Conservation (phyloP, 2,797 vertebrate species). For the Helostoma temminkii region DNA sequence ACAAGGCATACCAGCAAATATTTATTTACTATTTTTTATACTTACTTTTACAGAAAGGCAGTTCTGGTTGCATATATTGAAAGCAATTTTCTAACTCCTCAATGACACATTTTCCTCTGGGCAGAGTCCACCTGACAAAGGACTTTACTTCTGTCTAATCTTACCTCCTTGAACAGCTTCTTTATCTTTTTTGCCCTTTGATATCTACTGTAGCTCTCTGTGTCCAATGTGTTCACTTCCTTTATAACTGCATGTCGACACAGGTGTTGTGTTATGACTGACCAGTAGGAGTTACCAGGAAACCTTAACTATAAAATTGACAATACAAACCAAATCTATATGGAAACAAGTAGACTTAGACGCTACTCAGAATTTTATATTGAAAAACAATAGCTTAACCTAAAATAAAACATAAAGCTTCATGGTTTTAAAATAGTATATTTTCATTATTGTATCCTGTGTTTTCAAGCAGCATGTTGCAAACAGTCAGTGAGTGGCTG, state of each 20-base stretch:
- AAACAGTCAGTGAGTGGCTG: conserved; percentile 87
- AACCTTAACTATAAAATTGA: background rate
- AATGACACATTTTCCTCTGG: conserved; percentile 47
- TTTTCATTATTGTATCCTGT: background rate
- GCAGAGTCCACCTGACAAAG: conserved; percentile 65
- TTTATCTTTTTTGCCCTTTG: conserved; percentile 74
- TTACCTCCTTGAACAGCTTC: conserved; percentile 32
- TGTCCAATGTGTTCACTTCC: background rate
- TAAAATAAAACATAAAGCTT: too few species aligned
- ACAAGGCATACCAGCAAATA: background rate
- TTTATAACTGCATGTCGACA: background rate
- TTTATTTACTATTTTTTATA: background rate
- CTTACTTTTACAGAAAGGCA: background rate
- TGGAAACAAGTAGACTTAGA: background rate
- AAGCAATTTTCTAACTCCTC: background rate
- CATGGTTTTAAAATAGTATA: too few species aligned
- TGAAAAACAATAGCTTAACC: too few species aligned
- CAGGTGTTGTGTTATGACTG: background rate
- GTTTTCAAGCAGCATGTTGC: conserved; percentile 85
- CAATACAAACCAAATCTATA: background rate
- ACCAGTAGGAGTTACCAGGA: background rate
- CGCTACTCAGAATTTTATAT: too few species aligned
- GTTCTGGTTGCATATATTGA: background rate
- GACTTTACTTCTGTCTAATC: conserved; percentile 64
- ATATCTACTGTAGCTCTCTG: conserved; percentile 27